Percentiles rank a stretch among this genome's conserved stretches.
Evolutionary conservation across 2,113 vertebrate species (phyloP).

Genomic region (Pseudorectes ferrugineus): DNA sequence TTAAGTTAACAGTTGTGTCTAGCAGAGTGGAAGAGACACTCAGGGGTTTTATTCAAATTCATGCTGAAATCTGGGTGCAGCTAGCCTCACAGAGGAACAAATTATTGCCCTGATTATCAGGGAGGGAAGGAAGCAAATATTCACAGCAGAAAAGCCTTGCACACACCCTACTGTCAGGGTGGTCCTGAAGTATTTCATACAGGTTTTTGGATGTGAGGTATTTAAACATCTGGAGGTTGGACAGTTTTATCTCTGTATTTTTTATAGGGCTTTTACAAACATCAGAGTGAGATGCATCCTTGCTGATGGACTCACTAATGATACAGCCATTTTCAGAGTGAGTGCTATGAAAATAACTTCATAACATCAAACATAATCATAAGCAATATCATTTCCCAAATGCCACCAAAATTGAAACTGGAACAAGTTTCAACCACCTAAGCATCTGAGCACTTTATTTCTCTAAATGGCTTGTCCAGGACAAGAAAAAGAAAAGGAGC

Average conservation of each 20-base stretch:
- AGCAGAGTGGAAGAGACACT: neutral
- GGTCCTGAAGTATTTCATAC: neutral
- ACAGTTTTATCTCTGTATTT: neutral
- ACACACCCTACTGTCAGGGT: neutral
- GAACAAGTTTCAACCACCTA: neutral
- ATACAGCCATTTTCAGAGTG: neutral
- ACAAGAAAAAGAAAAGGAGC: neutral
- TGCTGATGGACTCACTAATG: neutral
- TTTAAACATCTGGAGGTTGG: neutral
- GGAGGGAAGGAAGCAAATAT: neutral
- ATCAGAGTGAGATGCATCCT: neutral
- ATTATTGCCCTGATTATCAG: neutral
- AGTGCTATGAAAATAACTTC: neutral
- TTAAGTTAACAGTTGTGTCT: neutral
- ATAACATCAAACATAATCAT: neutral
- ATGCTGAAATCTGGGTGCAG: neutral
- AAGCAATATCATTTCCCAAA: neutral
- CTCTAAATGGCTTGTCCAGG: neutral
- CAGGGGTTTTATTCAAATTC: neutral
- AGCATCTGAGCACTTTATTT: neutral
- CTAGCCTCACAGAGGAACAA: neutral
- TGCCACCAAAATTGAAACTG: neutral
- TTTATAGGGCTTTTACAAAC: neutral
- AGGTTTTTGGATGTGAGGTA: neutral
- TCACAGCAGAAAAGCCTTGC: neutral